Conservation (phyloP, 2,113 vertebrate species). For the Setophaga kirtlandii region DNA sequence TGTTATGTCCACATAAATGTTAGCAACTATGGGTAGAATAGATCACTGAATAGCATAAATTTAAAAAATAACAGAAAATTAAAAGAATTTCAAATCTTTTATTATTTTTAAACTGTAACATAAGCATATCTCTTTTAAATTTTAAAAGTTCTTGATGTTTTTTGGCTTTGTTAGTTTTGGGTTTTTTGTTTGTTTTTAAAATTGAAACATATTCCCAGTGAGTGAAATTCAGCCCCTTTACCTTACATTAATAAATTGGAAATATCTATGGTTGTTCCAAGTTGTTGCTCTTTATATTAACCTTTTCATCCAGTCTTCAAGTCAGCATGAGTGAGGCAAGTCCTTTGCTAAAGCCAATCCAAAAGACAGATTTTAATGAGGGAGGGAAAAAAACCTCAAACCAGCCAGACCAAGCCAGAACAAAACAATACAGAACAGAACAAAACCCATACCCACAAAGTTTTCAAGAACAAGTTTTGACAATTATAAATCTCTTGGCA, state of each 20-base stretch:
- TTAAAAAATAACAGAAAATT: neutral
- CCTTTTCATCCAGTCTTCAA: neutral
- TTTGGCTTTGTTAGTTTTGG: neutral
- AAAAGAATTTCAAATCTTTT: neutral
- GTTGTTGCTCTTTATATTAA: neutral
- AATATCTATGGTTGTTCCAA: neutral
- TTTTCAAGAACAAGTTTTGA: neutral
- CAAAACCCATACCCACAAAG: neutral
- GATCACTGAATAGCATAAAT: neutral
- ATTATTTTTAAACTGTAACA: neutral
- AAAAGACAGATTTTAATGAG: neutral
- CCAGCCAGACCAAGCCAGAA: neutral
- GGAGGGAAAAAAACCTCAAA: neutral
- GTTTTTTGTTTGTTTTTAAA: neutral
- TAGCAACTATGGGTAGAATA: neutral
- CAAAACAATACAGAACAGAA: neutral
- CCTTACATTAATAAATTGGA: neutral
- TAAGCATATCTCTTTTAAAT: neutral
- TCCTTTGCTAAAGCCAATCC: neutral
- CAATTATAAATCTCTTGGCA: neutral
- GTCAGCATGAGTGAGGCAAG: neutral
- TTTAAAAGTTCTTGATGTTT: neutral
- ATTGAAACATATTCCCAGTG: neutral
- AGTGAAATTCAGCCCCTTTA: neutral
- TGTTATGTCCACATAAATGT: neutral